A percentile compares a stretch with the other conserved stretches of the same genome.
Evolutionary conservation across 64 coral and sea anemone species (phyloP).

Genomic region (Astreopora myriophthalma): DNA sequence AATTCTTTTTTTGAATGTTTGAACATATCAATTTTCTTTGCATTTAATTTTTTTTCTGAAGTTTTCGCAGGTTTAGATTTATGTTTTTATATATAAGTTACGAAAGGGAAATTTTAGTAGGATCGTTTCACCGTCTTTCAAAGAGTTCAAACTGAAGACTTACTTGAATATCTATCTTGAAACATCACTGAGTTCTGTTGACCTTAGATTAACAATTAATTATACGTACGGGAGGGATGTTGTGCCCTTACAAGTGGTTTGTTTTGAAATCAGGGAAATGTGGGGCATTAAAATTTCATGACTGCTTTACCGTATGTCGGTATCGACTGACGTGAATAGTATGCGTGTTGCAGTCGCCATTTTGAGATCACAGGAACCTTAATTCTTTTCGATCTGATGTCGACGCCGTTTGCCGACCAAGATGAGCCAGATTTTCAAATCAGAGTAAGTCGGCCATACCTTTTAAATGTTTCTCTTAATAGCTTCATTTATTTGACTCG

Average conservation of each 20-base stretch:
- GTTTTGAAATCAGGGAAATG: slow-evolving; percentile 83
- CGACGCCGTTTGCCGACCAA: slow-evolving; percentile 25
- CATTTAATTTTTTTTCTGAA: background rate
- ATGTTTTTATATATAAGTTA: no score
- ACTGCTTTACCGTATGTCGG: background rate
- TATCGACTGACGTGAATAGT: background rate
- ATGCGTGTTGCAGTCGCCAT: background rate
- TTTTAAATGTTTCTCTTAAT: background rate
- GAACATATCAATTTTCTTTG: background rate
- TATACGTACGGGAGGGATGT: slow-evolving; percentile 63
- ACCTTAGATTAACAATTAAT: slow-evolving; percentile 72
- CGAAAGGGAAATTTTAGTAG: no score
- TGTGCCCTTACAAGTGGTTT: slow-evolving; percentile 36
- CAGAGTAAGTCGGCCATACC: slow-evolving; percentile 35
- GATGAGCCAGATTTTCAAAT: slow-evolving; percentile 49
- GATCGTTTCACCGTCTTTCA: no score
- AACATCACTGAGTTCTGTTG: slow-evolving; percentile 44
- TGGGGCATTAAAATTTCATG: slow-evolving; percentile 84
- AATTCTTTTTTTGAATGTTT: background rate
- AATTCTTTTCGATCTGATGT: slow-evolving; percentile 1
- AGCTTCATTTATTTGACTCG: background rate
- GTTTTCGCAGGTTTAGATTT: background rate
- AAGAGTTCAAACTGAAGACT: no score
- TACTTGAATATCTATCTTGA: background rate
- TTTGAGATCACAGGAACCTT: background rate